A percentile compares a stretch with the other conserved stretches of the same genome.
phyloP scores from a whole-genome alignment of 2,888 invertebrate genomes.

The Drosophila infuscata region DNA sequence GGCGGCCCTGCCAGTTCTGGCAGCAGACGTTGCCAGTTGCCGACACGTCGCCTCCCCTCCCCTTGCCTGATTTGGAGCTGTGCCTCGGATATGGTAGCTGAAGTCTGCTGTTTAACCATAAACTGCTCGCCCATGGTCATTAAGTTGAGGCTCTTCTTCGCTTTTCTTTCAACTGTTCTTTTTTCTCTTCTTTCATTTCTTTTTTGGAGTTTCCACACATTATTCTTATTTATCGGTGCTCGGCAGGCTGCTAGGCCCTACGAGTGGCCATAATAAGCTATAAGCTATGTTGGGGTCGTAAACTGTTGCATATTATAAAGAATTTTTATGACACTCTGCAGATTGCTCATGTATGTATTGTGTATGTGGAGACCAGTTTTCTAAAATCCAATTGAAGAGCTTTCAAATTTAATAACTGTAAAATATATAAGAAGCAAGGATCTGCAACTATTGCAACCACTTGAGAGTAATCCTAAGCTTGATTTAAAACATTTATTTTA shows the following conservation, averaged over 20 bases:
- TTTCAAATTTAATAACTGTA: not conserved
- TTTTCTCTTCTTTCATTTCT: not conserved
- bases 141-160: conserved; percentile 44
- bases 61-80: conserved; percentile 44
- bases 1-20: conserved; percentile 8
- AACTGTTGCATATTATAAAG: conserved; percentile 62
- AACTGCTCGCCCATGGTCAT: conserved; percentile 75
- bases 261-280: conserved; percentile 42
- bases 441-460: not conserved
- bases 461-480: not conserved
- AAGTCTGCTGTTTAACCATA: conserved; percentile 70
- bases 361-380: not conserved
- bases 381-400: conserved; percentile 10
- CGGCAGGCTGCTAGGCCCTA: conserved; percentile 47
- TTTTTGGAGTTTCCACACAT: conserved; percentile 53
- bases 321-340: conserved; percentile 26
- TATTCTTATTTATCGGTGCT: conserved; percentile 71
- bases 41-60: conserved; percentile 42
- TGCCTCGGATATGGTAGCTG: conserved; percentile 40
- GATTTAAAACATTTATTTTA: not conserved
- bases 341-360: not conserved
- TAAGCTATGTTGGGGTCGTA: conserved; percentile 47
- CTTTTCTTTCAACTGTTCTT: conserved; percentile 1
- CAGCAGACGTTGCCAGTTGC: conserved; percentile 37
- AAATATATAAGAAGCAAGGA: not conserved